These are phyloP conservation scores for Phyllotis vaccarum DNA, from an alignment of 2,797 vertebrate genomes.

Conservation along the genomic window DNA sequence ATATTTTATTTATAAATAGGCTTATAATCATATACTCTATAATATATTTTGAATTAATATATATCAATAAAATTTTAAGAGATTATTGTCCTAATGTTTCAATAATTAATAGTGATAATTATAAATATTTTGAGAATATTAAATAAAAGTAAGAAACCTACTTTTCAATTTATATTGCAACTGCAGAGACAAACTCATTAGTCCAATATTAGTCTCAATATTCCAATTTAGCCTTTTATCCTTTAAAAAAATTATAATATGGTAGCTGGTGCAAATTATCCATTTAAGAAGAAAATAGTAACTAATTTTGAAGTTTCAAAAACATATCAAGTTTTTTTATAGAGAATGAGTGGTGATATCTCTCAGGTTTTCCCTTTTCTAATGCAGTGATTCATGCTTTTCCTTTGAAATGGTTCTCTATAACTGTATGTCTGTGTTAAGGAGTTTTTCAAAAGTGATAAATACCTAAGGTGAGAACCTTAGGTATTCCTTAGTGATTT, in stretches of 20 bases:
- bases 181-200: neutral
- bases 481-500: neutral
- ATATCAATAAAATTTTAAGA: neutral
- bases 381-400: neutral
- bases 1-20: neutral
- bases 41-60: neutral
- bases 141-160: neutral
- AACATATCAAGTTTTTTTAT: neutral
- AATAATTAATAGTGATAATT: neutral
- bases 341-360: neutral
- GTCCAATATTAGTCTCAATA: neutral
- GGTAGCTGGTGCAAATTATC: neutral
- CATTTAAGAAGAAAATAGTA: neutral
- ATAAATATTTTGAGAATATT: conserved; percentile 22
- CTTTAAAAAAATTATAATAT: neutral
- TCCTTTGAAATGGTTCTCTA: neutral
- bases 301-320: neutral
- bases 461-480: neutral
- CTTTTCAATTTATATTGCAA: conserved; percentile 20
- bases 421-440: neutral
- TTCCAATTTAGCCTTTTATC: neutral
- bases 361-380: neutral
- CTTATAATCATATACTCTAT: neutral
- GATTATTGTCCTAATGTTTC: neutral
- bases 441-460: neutral